Evolutionary conservation across 2,113 vertebrate genomes (phyloP).

Genomic region (Circaetus cinerascens): DNA sequence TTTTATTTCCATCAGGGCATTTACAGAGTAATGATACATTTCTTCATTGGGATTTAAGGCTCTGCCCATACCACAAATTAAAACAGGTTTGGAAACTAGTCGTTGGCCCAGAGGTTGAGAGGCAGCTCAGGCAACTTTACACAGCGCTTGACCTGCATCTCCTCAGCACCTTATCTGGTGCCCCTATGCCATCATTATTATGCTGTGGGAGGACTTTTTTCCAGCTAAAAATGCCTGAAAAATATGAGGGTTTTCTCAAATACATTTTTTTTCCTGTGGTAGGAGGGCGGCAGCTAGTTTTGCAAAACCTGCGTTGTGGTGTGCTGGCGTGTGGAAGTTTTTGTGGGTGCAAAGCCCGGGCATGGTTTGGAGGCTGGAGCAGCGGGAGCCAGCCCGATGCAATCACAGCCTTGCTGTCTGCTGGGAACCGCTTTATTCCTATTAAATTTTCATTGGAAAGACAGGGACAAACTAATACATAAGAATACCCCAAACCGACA

Average conservation of each 20-base stretch:
- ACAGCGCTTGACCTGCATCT: accelerated
- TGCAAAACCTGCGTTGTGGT: not conserved
- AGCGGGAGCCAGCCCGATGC: not conserved
- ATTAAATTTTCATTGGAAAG: no score
- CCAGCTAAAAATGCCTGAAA: not conserved
- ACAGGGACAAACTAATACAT: no score
- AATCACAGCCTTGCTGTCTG: not conserved
- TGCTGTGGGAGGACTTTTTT: not conserved
- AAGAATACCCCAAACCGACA: no score
- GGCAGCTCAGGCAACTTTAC: not conserved
- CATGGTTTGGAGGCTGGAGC: not conserved
- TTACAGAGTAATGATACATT: not conserved
- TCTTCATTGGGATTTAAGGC: not conserved
- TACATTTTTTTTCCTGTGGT: not conserved
- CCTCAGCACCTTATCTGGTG: not conserved
- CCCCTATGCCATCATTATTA: not conserved
- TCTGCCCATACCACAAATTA: not conserved
- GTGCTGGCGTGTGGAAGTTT: not conserved
- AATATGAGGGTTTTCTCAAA: not conserved
- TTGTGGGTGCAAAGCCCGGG: not conserved
- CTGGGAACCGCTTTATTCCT: no score
- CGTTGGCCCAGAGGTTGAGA: not conserved
- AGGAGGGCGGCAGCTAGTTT: not conserved
- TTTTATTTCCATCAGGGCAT: not conserved
- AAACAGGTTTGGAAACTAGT: not conserved